Evolutionary conservation across 2,113 vertebrate species (phyloP).

Genomic region (Onychostoma macrolepis): DNA sequence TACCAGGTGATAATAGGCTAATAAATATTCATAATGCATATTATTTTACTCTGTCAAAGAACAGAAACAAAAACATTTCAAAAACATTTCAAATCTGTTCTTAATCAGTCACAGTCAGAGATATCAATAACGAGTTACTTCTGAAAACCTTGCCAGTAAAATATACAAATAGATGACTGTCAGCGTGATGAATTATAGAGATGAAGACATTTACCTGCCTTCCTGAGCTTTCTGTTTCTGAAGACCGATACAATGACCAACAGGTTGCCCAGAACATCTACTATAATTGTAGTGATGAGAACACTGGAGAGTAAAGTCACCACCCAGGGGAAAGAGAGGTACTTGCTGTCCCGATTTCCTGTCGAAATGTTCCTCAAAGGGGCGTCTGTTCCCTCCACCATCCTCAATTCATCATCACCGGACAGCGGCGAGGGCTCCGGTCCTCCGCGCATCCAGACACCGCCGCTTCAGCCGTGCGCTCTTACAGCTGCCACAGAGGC

Average conservation of each 20-base stretch:
- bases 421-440: constrained; percentile 65
- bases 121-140: neutral
- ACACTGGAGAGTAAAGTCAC: constrained; percentile 75
- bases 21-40: neutral
- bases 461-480: constrained; percentile 4
- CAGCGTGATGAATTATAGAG: neutral
- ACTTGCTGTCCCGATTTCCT: constrained; percentile 56
- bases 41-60: neutral
- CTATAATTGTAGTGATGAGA: constrained; percentile 81
- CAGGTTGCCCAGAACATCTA: constrained; percentile 81
- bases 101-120: neutral
- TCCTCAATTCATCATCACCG: constrained; percentile 66
- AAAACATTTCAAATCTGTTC: neutral
- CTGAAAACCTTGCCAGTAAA: neutral
- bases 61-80: too few species aligned
- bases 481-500: neutral
- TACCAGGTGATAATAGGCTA: neutral
- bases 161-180: neutral
- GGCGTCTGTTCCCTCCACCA: constrained; percentile 65
- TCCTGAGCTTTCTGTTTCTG: constrained; percentile 84
- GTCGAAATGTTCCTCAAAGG: constrained; percentile 67
- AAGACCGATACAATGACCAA: constrained; percentile 83
- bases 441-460: constrained; percentile 36
- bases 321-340: constrained; percentile 72
- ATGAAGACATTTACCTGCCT: constrained; percentile 73